Conservation (phyloP, 1,140 invertebrate genomes). For the Lamellibrachia luymesi region DNA sequence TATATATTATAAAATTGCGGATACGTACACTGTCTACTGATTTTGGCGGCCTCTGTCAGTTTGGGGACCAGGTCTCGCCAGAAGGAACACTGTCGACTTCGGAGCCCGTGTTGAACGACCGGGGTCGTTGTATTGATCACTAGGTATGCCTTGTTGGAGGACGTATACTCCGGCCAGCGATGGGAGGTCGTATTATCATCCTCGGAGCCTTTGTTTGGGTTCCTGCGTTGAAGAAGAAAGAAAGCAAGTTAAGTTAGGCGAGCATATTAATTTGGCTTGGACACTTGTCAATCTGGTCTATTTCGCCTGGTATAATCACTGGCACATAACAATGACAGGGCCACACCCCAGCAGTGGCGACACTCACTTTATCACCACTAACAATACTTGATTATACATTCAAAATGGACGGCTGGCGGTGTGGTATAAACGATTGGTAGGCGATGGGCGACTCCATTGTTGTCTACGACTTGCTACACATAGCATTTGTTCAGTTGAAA, state of each 20-base stretch:
- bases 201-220: not conserved
- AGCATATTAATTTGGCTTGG: not conserved
- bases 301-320: not conserved
- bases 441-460: too few species aligned
- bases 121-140: not conserved
- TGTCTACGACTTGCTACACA: too few species aligned
- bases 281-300: not conserved
- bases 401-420: too few species aligned
- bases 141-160: not conserved
- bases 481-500: too few species aligned
- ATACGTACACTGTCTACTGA: not conserved
- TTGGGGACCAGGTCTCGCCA: conserved; percentile 10
- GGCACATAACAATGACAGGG: too few species aligned
- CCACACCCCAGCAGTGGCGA: too few species aligned
- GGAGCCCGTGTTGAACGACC: conserved; percentile 6
- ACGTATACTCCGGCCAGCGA: not conserved
- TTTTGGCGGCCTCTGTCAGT: conserved; percentile 6
- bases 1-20: too few species aligned
- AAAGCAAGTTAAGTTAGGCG: not conserved
- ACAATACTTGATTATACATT: too few species aligned
- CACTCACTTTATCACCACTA: too few species aligned
- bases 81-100: conserved; percentile 11
- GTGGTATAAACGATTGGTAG: too few species aligned
- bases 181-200: not conserved
- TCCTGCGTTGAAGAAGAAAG: conserved; percentile 6